Evolutionary conservation across 92 coral and sea anemone species (phyloP).

Genomic region (Porites rus): DNA sequence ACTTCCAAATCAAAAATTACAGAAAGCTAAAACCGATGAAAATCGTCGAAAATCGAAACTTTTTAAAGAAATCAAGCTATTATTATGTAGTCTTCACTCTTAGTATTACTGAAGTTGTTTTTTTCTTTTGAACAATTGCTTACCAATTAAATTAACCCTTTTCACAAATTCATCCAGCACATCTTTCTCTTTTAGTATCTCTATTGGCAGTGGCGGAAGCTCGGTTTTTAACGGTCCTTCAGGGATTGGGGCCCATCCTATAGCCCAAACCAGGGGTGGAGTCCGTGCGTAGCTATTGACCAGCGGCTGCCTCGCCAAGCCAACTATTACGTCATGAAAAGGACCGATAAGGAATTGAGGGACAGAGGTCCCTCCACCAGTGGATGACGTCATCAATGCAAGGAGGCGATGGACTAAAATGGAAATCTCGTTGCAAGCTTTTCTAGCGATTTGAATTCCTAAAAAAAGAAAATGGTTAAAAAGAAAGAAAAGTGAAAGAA

Average conservation of each 20-base stretch:
- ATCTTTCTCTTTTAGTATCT: constrained; percentile 95
- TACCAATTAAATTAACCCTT: constrained; percentile 92
- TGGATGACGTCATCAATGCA: constrained; percentile 53
- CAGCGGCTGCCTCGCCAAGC: constrained; percentile 92
- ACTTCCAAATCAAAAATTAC: too few relatives aligned
- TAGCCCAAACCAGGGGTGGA: constrained; percentile 92
- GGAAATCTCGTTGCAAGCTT: constrained; percentile 84
- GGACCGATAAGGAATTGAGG: constrained; percentile 87
- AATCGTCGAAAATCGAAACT: too few relatives aligned
- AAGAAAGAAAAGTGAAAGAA: neutral
- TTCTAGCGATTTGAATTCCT: constrained; percentile 75
- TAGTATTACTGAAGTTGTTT: too few relatives aligned
- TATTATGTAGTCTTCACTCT: too few relatives aligned
- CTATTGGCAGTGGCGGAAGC: constrained; percentile 95
- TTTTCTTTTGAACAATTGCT: neutral
- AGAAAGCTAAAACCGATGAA: too few relatives aligned
- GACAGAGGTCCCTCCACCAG: constrained; percentile 67
- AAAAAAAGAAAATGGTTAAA: neutral
- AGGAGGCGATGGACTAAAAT: constrained; percentile 76
- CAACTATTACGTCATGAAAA: constrained; percentile 79
- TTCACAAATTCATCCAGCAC: constrained; percentile 91
- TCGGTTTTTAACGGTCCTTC: constrained; percentile 88
- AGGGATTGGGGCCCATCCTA: constrained; percentile 94
- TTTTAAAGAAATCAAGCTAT: too few relatives aligned
- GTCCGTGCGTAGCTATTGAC: constrained; percentile 96